Conservation (phyloP, 2,113 vertebrate species). For the Tympanuchus pallidicinctus region DNA sequence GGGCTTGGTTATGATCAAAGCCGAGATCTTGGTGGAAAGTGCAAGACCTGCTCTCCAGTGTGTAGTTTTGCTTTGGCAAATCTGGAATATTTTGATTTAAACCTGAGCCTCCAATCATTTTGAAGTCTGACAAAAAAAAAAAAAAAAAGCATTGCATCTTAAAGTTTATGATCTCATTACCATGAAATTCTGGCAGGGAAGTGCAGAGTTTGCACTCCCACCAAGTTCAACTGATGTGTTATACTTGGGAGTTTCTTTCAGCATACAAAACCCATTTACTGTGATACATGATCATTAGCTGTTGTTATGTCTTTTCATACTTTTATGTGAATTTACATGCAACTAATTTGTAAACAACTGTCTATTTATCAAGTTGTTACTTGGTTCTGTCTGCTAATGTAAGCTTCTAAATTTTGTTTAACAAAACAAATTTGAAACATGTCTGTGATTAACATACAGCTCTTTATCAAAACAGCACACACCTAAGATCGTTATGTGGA, state of each 20-base stretch:
- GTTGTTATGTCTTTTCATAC: neutral
- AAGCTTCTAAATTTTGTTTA: neutral
- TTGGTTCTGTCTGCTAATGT: neutral
- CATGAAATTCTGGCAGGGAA: neutral
- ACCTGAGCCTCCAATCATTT: neutral
- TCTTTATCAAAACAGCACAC: slow-evolving; percentile 1
- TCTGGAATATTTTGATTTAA: neutral
- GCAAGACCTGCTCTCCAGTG: neutral
- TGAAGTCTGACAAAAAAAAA: neutral
- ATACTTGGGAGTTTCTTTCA: neutral
- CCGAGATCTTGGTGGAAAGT: neutral
- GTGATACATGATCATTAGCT: neutral
- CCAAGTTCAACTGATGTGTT: neutral
- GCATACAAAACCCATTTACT: neutral
- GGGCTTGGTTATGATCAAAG: neutral
- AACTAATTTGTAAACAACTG: neutral
- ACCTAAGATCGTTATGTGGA: neutral
- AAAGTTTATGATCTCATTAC: neutral
- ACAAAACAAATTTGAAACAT: neutral
- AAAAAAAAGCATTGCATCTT: neutral
- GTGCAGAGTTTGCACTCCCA: neutral
- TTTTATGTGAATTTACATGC: neutral
- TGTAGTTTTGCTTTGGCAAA: neutral
- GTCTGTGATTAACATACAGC: neutral
- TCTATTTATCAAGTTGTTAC: neutral